These are phyloP conservation scores for Dendrophyllia cribrosa DNA, from an alignment of 64 coral and sea anemone species.

Conservation along the genomic window DNA sequence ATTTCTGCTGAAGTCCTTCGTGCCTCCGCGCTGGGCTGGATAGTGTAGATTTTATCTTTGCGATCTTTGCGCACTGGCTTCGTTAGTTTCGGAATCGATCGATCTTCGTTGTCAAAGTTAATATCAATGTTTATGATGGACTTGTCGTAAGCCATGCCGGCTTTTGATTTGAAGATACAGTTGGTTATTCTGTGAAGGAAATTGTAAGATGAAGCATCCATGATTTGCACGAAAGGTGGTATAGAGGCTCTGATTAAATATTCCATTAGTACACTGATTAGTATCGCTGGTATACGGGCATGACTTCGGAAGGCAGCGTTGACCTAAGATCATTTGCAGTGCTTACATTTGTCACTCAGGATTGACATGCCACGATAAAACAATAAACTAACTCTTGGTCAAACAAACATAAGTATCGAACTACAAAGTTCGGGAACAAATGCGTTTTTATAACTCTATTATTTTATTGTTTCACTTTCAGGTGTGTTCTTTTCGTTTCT, in stretches of 20 bases:
- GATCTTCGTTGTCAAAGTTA: constrained; percentile 85
- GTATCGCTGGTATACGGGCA: not conserved
- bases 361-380: not conserved
- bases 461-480: not conserved
- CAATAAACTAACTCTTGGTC: not conserved
- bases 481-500: not conserved
- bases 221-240: not conserved
- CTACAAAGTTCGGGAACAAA: not conserved
- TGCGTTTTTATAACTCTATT: not conserved
- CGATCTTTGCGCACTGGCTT: constrained; percentile 65
- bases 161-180: constrained; percentile 30
- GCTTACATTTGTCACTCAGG: not conserved
- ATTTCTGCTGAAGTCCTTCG: constrained; percentile 72
- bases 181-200: constrained; percentile 10
- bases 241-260: not conserved
- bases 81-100: constrained; percentile 10
- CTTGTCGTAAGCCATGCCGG: constrained; percentile 89
- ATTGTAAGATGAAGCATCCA: not conserved
- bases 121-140: constrained; percentile 92
- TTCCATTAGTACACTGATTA: not conserved
- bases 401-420: constrained; percentile 17
- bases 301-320: not conserved
- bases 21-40: constrained; percentile 77
- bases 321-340: not conserved
- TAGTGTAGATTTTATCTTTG: constrained; percentile 68